Evolutionary conservation across 2,113 vertebrate species (phyloP), one percentile per base, ranked within the genome.

Genomic region (Euleptes europaea): DNA sequence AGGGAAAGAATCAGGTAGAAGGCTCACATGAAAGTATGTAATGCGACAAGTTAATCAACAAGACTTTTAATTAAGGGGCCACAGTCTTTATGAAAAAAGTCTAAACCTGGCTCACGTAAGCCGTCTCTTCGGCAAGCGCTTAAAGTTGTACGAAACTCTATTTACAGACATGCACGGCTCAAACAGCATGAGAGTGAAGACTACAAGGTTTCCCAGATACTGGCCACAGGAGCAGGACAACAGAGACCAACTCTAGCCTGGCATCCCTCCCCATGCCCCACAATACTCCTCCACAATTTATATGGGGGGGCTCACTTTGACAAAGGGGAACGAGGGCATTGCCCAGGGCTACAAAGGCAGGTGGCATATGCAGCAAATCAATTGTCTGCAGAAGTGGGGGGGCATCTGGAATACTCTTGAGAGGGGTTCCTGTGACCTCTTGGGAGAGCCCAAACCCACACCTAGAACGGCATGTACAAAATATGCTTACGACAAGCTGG

Each of bases 111-210:
- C 75, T 84, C 85, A 17, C 79, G 89, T 75, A 26, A 35, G 72
- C 88, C 66, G 38, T 31, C 28, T 66, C 42, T 93, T 90, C 91
- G 91, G 88, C 90, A 88, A 91, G 88, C 92, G 84, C 83, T 84
- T 85, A 95, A 95, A 93, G 94, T 94, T 92, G 89, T 96, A 96
- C 95, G 96, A 96, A 96, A 97, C 93, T 94, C 12, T 97, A 97
- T 97, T 96, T 97, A 97, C 96, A 97, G 88, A 82, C 92, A 96
- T 94, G 88, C 85, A 93, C 83, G 86, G 93, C 93, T 92, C 78
- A 94, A 96, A 93, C 1, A 44, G 91, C 0, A 9, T 82, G 72
- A 84, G 90, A 82, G 60, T 93, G 84, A 84, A n/a, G 23, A 71
- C 74, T 33, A 35, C 33, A 38, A 1, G 60, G 82, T 51, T 84